Base-by-base conservation (phyloP, 2,888 invertebrate genomes). In the Drosophila picticornis region DNA sequence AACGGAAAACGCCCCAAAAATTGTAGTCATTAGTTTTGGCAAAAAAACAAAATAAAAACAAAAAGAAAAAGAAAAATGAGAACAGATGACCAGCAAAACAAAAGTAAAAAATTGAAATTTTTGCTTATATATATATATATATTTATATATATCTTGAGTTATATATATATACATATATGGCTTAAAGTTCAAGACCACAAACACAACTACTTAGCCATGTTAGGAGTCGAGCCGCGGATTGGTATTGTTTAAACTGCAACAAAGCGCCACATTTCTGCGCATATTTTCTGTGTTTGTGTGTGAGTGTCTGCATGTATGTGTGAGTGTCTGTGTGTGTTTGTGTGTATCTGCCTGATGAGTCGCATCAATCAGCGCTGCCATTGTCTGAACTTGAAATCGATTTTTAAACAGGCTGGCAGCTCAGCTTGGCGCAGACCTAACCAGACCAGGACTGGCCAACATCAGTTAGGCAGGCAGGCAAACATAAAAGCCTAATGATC, bases 401-500 rank as follows among this genome's bases (percentile, higher is more conserved):
- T 77, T 88, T 87, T 84, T 89, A 79, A 87, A 72, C 81, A 81
- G 87, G 46, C 69, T 22, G 11, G 62, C 69, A 64, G 55, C 40
- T 66, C 66, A 34, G 52, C 69, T 25, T 60, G 43, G 40, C 27
- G 19, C 59, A 36, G 56, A 31, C 43, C n/a, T n/a, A 36, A 29
- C 27, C 48, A 55, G 36, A 38, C 53, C 46, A 3, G 36, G 29
- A 31, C 67, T 43, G 63, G 69, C 63, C 59, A 59, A 38, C 34
- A 31, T 22, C 53, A 43, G 55, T 27, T 22, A 79, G 72, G 64
- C 77, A 75, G 40, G 29, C 57, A 27, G 55, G 67, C 64, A 84
- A 86, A 84, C 87, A 88, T 88, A 81, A 85, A 86, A 84, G 77
- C 90, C 86, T 90, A 87, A 87, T 90, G 90, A 87, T 90, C 87